These are phyloP conservation scores for Cosmorhoe ocellata DNA, from an alignment of 2,888 invertebrate species.

Conservation along the genomic window DNA sequence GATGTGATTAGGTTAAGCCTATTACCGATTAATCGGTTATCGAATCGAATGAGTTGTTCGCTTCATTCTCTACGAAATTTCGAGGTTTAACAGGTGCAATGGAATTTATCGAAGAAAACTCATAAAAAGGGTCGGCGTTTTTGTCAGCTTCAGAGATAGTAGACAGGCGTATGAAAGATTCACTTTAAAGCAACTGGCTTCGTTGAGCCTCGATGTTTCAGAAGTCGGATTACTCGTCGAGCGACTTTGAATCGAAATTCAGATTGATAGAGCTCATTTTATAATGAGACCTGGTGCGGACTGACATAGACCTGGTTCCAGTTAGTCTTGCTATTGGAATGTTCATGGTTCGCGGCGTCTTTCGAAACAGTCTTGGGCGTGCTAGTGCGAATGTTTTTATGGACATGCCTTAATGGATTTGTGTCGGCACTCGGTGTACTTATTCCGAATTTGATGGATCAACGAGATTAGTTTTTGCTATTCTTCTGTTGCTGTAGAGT, in stretches of 20 bases:
- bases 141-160: constrained; percentile 1
- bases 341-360: constrained; percentile 76
- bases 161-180: neutral
- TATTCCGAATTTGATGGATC: constrained; percentile 48
- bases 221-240: neutral
- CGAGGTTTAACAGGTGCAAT: constrained; percentile 8
- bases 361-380: constrained; percentile 77
- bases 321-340: constrained; percentile 74
- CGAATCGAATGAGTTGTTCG: constrained; percentile 1
- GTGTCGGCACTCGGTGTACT: constrained; percentile 41
- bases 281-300: neutral
- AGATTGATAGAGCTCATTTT: constrained; percentile 3
- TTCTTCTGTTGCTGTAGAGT: constrained; percentile 12
- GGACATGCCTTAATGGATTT: constrained; percentile 64
- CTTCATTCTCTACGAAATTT: constrained; percentile 1
- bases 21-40: constrained; percentile 6
- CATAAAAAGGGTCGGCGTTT: constrained; percentile 43
- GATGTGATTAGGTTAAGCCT: constrained; percentile 6
- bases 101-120: constrained; percentile 42
- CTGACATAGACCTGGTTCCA: constrained; percentile 55
- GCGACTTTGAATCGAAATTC: neutral
- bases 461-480: constrained; percentile 40
- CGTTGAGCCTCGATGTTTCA: neutral
- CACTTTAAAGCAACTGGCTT: neutral
- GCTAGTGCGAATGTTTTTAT: constrained; percentile 79